phyloP scores from a whole-genome alignment of 92 coral and sea anemone genomes.

The Ricordea florida region DNA sequence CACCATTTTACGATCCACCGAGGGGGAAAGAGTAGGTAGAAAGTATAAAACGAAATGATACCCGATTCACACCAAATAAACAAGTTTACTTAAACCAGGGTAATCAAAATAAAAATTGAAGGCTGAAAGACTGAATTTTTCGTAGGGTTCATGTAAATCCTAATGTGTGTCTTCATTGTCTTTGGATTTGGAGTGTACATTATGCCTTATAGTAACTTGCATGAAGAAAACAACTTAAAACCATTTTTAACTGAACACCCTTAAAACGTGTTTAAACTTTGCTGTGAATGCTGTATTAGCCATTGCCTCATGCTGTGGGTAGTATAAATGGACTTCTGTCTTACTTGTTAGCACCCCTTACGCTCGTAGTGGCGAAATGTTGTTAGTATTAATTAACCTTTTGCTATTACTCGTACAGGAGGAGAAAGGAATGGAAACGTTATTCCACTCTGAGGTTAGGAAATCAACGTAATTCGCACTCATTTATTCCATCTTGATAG shows the following conservation, averaged over 20 bases:
- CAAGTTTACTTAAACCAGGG: not conserved
- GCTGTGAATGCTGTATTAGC: slow-evolving; percentile 10
- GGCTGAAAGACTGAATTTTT: not conserved
- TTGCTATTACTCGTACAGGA: slow-evolving; percentile 11
- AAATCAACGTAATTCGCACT: not conserved
- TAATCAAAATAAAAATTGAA: not conserved
- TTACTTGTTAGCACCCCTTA: slow-evolving; percentile 2
- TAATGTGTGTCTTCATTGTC: slow-evolving; percentile 1
- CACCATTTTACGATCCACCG: not conserved
- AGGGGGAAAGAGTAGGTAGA: not conserved
- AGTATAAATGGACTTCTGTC: slow-evolving; percentile 1
- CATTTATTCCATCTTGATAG: not conserved
- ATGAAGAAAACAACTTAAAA: not conserved
- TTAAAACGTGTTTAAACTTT: not conserved
- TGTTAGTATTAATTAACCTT: not conserved
- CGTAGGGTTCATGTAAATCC: not conserved
- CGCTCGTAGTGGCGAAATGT: not conserved
- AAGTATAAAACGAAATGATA: not conserved
- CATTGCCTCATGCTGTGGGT: not conserved
- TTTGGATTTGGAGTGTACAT: not conserved
- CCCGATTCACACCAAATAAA: not conserved
- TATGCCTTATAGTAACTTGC: slow-evolving; percentile 2
- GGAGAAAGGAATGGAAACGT: slow-evolving; percentile 10
- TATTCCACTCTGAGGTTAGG: not conserved
- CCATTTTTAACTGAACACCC: not conserved